A percentile compares a stretch with the other conserved stretches of the same genome.
Evolutionary conservation across 1,140 invertebrate species (phyloP).

Genomic region (Aphelenchoides avenae): DNA sequence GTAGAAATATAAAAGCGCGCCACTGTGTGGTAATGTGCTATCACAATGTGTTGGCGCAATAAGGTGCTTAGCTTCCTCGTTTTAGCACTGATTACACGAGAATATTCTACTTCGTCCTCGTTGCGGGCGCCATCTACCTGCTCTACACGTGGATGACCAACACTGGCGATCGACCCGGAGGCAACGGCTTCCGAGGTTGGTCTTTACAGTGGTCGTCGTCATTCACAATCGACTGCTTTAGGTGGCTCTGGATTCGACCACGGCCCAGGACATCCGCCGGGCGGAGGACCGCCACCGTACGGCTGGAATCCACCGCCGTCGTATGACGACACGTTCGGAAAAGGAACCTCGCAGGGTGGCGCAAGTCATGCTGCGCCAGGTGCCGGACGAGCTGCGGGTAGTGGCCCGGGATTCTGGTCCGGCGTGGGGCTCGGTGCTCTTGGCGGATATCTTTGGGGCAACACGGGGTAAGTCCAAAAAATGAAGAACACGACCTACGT

Average conservation of each 20-base stretch:
- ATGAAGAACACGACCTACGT: too few relatives aligned
- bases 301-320: conserved; percentile 19
- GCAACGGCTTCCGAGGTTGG: conserved; percentile 23
- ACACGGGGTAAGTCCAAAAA: neutral
- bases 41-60: too few relatives aligned
- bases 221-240: neutral
- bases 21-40: too few relatives aligned
- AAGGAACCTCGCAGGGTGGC: conserved; percentile 12
- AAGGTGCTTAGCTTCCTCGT: too few relatives aligned
- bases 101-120: conserved; percentile 33
- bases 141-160: conserved; percentile 18
- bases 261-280: conserved; percentile 21
- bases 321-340: conserved; percentile 20
- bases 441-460: conserved; percentile 40
- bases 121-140: conserved; percentile 33
- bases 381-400: neutral
- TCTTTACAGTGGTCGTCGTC: conserved; percentile 1
- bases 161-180: conserved; percentile 19
- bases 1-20: too few relatives aligned
- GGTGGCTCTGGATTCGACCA: conserved; percentile 8
- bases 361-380: neutral
- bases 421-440: conserved; percentile 40
- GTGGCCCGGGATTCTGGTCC: conserved; percentile 26
- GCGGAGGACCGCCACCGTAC: conserved; percentile 19
- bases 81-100: conserved; percentile 28